Percentiles rank a stretch among this genome's conserved stretches.
Conservation (phyloP, 2,888 invertebrate species). For the Helleia helle region DNA sequence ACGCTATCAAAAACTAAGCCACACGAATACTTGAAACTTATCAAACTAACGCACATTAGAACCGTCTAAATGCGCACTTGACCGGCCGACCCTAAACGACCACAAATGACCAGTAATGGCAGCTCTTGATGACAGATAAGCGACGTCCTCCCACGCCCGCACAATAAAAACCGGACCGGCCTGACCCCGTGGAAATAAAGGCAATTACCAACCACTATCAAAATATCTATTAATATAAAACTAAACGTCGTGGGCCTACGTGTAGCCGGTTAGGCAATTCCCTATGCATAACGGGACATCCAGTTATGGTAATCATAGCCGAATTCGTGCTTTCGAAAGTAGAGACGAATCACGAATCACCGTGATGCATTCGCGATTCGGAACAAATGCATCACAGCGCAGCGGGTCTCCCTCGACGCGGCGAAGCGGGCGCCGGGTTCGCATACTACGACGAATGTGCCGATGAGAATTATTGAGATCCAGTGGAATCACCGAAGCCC, state of each 20-base stretch:
- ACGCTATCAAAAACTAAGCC: not conserved
- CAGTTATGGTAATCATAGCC: constrained; percentile 69
- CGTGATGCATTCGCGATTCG: constrained; percentile 23
- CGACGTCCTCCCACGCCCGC: constrained; percentile 59
- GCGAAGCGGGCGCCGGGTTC: constrained; percentile 15
- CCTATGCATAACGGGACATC: constrained; percentile 63
- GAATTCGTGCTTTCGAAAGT: constrained; percentile 65
- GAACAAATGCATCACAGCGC: constrained; percentile 29
- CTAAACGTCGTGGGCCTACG: constrained; percentile 35
- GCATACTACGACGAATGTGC: constrained; percentile 22
- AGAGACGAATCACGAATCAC: constrained; percentile 44
- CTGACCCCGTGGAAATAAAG: constrained; percentile 51
- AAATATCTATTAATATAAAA: too few relatives aligned
- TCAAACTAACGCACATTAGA: constrained; percentile 14
- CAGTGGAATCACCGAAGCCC: constrained; percentile 31
- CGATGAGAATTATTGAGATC: constrained; percentile 16
- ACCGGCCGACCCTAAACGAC: constrained; percentile 33
- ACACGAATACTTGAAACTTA: constrained; percentile 1
- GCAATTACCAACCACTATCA: constrained; percentile 69
- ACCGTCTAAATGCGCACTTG: constrained; percentile 45
- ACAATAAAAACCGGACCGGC: constrained; percentile 45
- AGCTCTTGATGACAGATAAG: constrained; percentile 59
- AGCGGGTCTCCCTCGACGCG: constrained; percentile 17
- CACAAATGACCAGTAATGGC: constrained; percentile 55
- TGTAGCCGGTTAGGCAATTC: constrained; percentile 64